Conservation (phyloP, 2,113 vertebrate genomes). For the Haemorhous mexicanus region DNA sequence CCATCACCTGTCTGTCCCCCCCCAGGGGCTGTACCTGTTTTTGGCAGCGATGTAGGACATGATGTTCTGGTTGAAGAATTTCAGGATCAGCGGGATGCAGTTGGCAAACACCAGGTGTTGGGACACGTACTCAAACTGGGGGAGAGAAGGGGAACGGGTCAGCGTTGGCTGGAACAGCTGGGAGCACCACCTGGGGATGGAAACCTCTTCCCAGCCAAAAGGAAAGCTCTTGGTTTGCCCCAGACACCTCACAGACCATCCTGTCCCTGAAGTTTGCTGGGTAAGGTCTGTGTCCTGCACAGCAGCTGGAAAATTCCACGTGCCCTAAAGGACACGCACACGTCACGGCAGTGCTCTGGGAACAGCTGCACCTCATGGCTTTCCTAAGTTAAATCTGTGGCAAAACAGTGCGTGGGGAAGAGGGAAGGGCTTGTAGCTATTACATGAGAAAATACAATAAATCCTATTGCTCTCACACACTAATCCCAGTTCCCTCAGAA, state of each 20-base stretch:
- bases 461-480: neutral
- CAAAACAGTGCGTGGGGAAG: neutral
- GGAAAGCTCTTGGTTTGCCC: neutral
- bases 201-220: neutral
- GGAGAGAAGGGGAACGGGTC: neutral
- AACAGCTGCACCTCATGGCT: neutral
- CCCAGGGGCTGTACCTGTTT: conserved; percentile 81
- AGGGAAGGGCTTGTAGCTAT: neutral
- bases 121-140: conserved; percentile 94
- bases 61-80: conserved; percentile 99
- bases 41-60: conserved; percentile 97
- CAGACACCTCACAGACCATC: neutral
- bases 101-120: conserved; percentile 98
- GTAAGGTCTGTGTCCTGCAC: neutral
- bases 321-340: accelerated
- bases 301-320: neutral
- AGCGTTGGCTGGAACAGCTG: accelerated
- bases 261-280: neutral
- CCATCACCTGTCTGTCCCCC: neutral
- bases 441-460: neutral
- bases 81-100: conserved; percentile 97
- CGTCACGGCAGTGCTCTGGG: neutral
- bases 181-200: neutral
- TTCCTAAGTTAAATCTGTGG: neutral
- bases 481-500: neutral